These are phyloP conservation scores for Pangasius mekongensis DNA, from an alignment of 2,797 vertebrate genomes.

Conservation along the genomic window DNA sequence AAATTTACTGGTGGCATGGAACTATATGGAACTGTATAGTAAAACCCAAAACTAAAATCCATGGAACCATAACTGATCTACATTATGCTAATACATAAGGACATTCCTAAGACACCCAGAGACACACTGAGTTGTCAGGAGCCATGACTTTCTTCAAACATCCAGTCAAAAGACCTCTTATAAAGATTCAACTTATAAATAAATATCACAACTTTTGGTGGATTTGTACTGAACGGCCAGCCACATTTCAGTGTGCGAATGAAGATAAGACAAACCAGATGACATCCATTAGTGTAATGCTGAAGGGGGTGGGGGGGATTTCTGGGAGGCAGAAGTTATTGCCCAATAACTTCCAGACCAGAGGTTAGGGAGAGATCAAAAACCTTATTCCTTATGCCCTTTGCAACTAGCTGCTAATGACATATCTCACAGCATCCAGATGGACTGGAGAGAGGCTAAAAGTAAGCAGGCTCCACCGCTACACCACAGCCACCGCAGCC, in stretches of 20 bases:
- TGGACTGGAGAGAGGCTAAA: conserved; percentile 45
- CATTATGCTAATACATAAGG: neutral
- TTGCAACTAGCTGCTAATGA: conserved; percentile 61
- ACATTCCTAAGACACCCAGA: neutral
- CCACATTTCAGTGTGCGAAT: conserved; percentile 59
- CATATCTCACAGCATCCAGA: conserved; percentile 60
- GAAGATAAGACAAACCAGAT: conserved; percentile 60
- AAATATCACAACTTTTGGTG: neutral
- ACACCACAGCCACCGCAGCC: conserved; percentile 31
- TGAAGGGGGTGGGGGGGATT: conserved; percentile 48
- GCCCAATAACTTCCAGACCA: conserved; percentile 70
- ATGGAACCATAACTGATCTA: neutral
- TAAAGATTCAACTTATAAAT: neutral
- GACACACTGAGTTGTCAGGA: neutral
- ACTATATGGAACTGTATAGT: neutral
- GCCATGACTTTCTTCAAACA: neutral
- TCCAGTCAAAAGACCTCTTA: neutral
- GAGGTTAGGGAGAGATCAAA: conserved; percentile 62
- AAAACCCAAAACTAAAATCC: neutral
- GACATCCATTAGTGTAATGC: conserved; percentile 68
- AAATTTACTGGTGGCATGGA: neutral
- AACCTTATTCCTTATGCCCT: conserved; percentile 62
- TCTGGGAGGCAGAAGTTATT: conserved; percentile 57
- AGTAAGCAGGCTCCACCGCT: conserved; percentile 21
- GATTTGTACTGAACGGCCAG: conserved; percentile 24